These are phyloP conservation scores for Felis chaus DNA, from an alignment of 2,113 vertebrate genomes.

Conservation along the genomic window DNA sequence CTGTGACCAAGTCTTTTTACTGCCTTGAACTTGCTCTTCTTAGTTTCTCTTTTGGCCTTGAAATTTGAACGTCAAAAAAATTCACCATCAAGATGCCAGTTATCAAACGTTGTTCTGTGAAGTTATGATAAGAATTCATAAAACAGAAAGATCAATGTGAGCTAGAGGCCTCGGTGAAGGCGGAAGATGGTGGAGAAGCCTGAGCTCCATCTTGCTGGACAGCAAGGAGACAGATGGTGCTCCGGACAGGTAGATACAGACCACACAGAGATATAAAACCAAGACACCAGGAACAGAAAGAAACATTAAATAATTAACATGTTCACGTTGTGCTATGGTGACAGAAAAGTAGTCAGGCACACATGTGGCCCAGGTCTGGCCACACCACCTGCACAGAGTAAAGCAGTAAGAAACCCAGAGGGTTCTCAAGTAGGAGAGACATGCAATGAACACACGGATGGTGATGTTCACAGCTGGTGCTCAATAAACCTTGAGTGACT, in stretches of 20 bases:
- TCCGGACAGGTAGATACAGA: not conserved
- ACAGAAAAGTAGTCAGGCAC: not conserved
- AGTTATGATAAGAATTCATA: not conserved
- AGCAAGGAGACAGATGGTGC: not conserved
- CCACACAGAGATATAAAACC: not conserved
- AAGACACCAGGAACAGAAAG: not conserved
- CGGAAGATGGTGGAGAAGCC: not conserved
- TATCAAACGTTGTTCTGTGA: not conserved
- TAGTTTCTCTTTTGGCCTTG: not conserved
- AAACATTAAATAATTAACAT: too few relatives aligned
- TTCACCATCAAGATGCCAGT: not conserved
- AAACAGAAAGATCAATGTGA: not conserved
- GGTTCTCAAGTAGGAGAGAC: not conserved
- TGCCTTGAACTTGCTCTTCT: not conserved
- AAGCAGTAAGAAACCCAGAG: not conserved
- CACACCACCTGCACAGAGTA: not conserved
- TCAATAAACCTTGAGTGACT: not conserved
- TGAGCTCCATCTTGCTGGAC: not conserved
- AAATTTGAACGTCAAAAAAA: not conserved
- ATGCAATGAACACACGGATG: not conserved
- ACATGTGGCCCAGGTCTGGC: fast-evolving
- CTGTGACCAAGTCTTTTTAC: not conserved
- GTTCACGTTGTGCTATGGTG: not conserved
- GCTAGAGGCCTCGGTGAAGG: too few relatives aligned
- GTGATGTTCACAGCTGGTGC: fast-evolving